A percentile compares a stretch with the other conserved stretches of the same genome.
Evolutionary conservation across 2,113 vertebrate species (phyloP).

Genomic region (Eurypyga helias): DNA sequence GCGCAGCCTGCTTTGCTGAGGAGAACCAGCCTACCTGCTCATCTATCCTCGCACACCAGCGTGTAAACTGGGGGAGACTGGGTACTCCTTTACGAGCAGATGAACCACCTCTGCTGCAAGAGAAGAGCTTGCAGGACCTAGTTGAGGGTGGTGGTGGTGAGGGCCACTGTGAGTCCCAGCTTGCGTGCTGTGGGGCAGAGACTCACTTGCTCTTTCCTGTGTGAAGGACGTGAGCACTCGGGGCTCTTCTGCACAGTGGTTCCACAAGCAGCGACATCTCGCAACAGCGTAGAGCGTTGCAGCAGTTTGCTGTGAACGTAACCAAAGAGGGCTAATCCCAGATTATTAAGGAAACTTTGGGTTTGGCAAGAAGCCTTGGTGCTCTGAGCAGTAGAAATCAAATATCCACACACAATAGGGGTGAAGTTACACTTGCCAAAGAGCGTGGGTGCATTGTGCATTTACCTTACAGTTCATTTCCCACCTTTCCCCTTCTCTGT

Average conservation of each 20-base stretch:
- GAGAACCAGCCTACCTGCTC: neutral
- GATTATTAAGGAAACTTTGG: neutral
- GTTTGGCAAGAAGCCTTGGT: neutral
- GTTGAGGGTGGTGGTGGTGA: neutral
- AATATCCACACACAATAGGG: accelerated
- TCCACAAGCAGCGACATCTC: neutral
- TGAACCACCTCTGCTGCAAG: neutral
- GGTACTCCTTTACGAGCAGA: neutral
- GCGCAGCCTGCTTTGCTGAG: neutral
- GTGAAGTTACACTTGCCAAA: neutral
- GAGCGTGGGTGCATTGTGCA: neutral
- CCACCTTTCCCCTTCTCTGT: neutral
- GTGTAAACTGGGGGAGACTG: accelerated
- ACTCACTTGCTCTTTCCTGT: neutral
- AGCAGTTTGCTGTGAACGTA: neutral
- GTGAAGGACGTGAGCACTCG: accelerated
- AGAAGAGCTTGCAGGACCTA: neutral
- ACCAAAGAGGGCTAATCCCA: neutral
- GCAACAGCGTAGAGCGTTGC: neutral
- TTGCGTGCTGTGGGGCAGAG: neutral
- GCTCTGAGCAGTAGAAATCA: neutral
- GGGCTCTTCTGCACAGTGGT: neutral
- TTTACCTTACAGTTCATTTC: neutral
- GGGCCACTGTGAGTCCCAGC: neutral
- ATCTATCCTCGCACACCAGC: neutral